Percentiles rank a stretch among this genome's conserved stretches.
These are phyloP conservation scores for Liparis tanakae DNA, from an alignment of 2,797 vertebrate genomes.

Conservation along the genomic window DNA sequence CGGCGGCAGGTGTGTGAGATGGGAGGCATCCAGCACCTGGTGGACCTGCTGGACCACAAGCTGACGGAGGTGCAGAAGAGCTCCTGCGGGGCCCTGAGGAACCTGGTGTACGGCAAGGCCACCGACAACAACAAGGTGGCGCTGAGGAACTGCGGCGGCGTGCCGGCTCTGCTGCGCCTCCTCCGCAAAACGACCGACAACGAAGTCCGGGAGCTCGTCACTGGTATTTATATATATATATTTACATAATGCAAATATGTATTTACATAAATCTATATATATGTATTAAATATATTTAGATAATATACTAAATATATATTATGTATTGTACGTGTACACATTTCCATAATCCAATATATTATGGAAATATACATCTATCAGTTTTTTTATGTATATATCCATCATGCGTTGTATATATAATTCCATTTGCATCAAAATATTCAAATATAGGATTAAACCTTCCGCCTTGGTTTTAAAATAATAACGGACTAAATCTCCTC, in stretches of 20 bases:
- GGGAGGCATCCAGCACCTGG: constrained; percentile 96
- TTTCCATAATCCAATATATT: no score
- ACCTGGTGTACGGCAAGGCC: constrained; percentile 95
- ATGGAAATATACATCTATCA: no score
- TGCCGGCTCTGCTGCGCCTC: constrained; percentile 93
- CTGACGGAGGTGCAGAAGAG: constrained; percentile 95
- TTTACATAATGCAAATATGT: no score
- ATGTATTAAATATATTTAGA: no score
- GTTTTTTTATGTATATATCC: no score
- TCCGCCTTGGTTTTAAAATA: no score
- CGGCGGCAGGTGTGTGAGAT: constrained; percentile 89
- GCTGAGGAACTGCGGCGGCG: constrained; percentile 95
- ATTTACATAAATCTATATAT: no score
- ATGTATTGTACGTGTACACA: no score
- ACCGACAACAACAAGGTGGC: constrained; percentile 98
- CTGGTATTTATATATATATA: constrained; percentile 79
- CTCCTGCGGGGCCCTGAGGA: constrained; percentile 94
- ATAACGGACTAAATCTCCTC: background rate
- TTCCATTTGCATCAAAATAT: background rate
- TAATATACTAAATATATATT: no score
- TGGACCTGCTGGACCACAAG: constrained; percentile 96
- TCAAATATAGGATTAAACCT: no score
- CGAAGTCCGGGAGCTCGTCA: constrained; percentile 95
- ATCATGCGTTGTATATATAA: no score
- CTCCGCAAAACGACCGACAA: constrained; percentile 94